Percentiles rank a stretch among this genome's conserved stretches.
These are phyloP conservation scores for Labrus mixtus DNA, from an alignment of 2,113 vertebrate genomes.

Conservation along the genomic window DNA sequence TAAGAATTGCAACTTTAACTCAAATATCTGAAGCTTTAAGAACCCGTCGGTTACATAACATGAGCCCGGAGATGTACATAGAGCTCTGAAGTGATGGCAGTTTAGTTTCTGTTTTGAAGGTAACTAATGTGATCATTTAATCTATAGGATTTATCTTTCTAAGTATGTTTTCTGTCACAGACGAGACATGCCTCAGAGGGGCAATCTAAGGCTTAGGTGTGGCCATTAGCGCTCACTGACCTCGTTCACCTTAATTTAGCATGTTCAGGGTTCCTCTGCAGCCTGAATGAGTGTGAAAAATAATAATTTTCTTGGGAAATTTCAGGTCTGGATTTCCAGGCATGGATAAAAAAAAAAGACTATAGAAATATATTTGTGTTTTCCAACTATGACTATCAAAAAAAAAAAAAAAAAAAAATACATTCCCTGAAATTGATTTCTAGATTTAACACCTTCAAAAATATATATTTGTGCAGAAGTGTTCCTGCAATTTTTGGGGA, in stretches of 20 bases:
- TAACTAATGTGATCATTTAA: background rate
- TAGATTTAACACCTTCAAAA: too few relatives aligned
- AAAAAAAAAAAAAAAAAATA: too few relatives aligned
- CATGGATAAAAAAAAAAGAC: too few relatives aligned
- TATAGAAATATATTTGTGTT: background rate
- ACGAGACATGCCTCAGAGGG: background rate
- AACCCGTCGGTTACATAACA: too few relatives aligned
- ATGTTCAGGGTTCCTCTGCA: background rate
- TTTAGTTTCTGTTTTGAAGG: background rate
- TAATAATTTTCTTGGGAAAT: background rate
- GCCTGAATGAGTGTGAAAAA: background rate
- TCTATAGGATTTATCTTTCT: background rate
- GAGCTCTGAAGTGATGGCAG: background rate
- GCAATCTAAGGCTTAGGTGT: background rate
- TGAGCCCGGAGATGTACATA: background rate
- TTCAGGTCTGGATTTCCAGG: background rate
- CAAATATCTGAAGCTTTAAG: too few relatives aligned
- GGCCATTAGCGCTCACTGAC: background rate
- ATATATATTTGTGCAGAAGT: too few relatives aligned
- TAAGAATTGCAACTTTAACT: too few relatives aligned
- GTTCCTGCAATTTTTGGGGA: too few relatives aligned
- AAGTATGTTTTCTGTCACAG: background rate
- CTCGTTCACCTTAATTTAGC: background rate
- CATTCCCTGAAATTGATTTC: too few relatives aligned
- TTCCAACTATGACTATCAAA: too few relatives aligned